Evolutionary conservation across 1,140 invertebrate species (phyloP), one percentile per base, ranked within the genome.

Genomic region (Polypedilum pembai): DNA sequence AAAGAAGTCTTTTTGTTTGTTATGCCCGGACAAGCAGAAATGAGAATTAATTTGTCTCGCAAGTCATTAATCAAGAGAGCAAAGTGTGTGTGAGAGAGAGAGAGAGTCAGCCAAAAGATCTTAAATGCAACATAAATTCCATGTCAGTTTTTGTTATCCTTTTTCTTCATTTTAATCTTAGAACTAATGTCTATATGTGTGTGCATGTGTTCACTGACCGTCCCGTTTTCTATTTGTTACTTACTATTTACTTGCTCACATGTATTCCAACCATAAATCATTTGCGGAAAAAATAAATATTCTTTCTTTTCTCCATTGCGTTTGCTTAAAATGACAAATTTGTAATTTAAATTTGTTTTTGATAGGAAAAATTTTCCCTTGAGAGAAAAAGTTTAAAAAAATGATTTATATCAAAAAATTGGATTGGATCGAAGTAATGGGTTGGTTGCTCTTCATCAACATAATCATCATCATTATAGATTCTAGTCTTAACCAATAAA

Each of bases 91-190:
- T n/a, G n/a, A n/a, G n/a, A n/a, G n/a, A n/a, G n/a, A n/a, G 45
- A 56, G 12, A 12, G 45, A 56, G 12, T 56, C 24, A 33, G 45
- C n/a, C 12, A n/a, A 56, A n/a, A 56, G n/a, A 56, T 56, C 45
- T 56, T 56, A 56, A 56, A 56, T 56, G 45, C 24, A 56, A 56
- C 45, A 56, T 56, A 56, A 56, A 56, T 56, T 56, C 45, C n/a
- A n/a, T 56, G 45, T 56, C 45, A 56, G 45, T 56, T 56, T 56
- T 56, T 56, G 45, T 56, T 56, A 56, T 56, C 45, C 45, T 56
- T 56, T 56, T n/a, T 56, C 45, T 56, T 56, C 4, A 3, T 56
- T 56, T 56, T 56, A 56, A 56, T 56, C 45, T 56, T 45, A 45
- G 15, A 45, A 15, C 45, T 56, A n/a, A 56, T 15, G 45, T 56